These are phyloP conservation scores for Triops longicaudatus DNA, from an alignment of 1,140 invertebrate species.

Conservation along the genomic window DNA sequence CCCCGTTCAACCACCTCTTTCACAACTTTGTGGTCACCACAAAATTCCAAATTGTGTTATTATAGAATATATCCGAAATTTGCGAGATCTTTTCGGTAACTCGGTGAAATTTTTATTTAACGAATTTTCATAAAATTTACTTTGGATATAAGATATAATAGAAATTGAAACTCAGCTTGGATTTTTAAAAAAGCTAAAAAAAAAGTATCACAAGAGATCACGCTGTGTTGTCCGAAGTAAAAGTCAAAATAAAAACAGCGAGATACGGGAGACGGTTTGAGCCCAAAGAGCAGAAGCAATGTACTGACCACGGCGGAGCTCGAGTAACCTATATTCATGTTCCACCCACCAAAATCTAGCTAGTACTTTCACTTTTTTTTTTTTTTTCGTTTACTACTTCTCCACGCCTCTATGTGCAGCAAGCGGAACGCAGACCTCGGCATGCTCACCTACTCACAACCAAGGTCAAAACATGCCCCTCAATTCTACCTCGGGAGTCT, in stretches of 20 bases:
- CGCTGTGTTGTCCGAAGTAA: background rate
- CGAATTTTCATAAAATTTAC: too few species aligned
- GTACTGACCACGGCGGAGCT: background rate
- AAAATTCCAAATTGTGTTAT: background rate
- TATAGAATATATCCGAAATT: too few species aligned
- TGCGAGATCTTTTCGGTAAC: too few species aligned
- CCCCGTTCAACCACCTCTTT: background rate
- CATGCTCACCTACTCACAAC: background rate
- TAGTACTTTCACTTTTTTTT: background rate
- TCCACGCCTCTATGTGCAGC: slow-evolving; percentile 9
- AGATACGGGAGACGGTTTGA: background rate
- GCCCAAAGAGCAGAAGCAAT: background rate
- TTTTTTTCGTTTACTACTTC: background rate
- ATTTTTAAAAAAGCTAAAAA: too few species aligned
- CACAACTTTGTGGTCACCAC: background rate
- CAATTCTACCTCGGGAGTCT: too few species aligned
- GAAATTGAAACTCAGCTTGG: too few species aligned
- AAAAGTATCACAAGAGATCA: too few species aligned
- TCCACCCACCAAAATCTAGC: background rate
- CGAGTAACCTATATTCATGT: background rate
- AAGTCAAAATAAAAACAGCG: background rate
- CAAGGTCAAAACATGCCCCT: background rate
- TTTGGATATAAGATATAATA: too few species aligned
- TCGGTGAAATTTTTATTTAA: too few species aligned
- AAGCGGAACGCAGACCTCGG: background rate